Conservation (phyloP, 2,888 invertebrate genomes). For the Chrysomela aeneicollis region DNA sequence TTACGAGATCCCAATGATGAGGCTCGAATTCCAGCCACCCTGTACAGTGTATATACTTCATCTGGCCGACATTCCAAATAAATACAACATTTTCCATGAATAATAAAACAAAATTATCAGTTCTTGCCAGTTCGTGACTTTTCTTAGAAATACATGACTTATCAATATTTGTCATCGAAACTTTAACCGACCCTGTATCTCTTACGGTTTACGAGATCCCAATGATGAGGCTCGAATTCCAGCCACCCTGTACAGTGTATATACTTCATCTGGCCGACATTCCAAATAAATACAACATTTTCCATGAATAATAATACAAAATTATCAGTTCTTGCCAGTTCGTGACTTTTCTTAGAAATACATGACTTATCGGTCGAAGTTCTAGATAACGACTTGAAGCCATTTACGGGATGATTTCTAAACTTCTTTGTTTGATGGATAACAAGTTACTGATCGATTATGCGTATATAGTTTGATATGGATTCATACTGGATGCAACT, state of each 20-base stretch:
- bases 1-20: too few relatives aligned
- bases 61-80: not conserved
- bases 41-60: not conserved
- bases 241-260: too few relatives aligned
- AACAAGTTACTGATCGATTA: not conserved
- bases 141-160: too few relatives aligned
- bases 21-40: too few relatives aligned
- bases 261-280: not conserved
- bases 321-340: constrained; percentile 35
- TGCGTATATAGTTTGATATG: too few relatives aligned
- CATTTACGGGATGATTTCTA: not conserved
- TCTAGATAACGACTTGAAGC: constrained; percentile 23
- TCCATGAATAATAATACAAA: constrained; percentile 14
- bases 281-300: not conserved
- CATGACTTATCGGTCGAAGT: constrained; percentile 33
- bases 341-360: constrained; percentile 37
- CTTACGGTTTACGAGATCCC: too few relatives aligned
- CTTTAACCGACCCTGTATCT: too few relatives aligned
- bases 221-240: too few relatives aligned
- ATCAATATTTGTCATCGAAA: too few relatives aligned
- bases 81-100: not conserved
- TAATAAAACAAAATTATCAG: constrained; percentile 29
- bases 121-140: constrained; percentile 34
- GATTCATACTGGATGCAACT: too few relatives aligned
- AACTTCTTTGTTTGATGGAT: constrained; percentile 2